A percentile compares a stretch with the other conserved stretches of the same genome.
phyloP scores from a whole-genome alignment of 2,888 invertebrate genomes.

The Agrotis segetum region DNA sequence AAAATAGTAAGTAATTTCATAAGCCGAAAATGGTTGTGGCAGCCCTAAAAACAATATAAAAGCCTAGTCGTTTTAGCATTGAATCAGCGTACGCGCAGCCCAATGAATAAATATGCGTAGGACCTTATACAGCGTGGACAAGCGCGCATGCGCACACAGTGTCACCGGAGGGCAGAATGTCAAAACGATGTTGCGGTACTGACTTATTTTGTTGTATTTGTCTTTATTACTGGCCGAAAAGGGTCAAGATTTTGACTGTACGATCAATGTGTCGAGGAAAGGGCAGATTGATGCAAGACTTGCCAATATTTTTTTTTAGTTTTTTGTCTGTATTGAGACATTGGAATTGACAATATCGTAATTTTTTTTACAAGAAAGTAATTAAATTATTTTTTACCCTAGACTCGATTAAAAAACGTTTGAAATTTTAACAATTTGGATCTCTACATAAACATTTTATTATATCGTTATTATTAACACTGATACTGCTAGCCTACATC shows the following conservation, averaged over 20 bases:
- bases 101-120: constrained; percentile 84
- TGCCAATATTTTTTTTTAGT: neutral
- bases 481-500: too few relatives aligned
- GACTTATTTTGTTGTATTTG: constrained; percentile 56
- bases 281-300: neutral
- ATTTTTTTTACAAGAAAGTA: too few relatives aligned
- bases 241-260: neutral
- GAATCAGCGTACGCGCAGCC: constrained; percentile 73
- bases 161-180: constrained; percentile 76
- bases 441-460: too few relatives aligned
- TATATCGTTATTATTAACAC: too few relatives aligned
- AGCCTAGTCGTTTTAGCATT: constrained; percentile 74
- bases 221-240: constrained; percentile 21
- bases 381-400: too few relatives aligned
- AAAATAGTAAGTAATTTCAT: constrained; percentile 59
- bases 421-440: too few relatives aligned
- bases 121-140: constrained; percentile 81
- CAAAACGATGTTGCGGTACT: constrained; percentile 61
- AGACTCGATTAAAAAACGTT: too few relatives aligned
- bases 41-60: constrained; percentile 73
- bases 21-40: constrained; percentile 65
- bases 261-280: neutral
- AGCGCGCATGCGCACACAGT: constrained; percentile 71
- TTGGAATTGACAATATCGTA: too few relatives aligned
- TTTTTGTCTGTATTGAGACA: too few relatives aligned